These are phyloP conservation scores for Oophaga sylvatica DNA, from an alignment of 2,797 vertebrate genomes.

Conservation along the genomic window DNA sequence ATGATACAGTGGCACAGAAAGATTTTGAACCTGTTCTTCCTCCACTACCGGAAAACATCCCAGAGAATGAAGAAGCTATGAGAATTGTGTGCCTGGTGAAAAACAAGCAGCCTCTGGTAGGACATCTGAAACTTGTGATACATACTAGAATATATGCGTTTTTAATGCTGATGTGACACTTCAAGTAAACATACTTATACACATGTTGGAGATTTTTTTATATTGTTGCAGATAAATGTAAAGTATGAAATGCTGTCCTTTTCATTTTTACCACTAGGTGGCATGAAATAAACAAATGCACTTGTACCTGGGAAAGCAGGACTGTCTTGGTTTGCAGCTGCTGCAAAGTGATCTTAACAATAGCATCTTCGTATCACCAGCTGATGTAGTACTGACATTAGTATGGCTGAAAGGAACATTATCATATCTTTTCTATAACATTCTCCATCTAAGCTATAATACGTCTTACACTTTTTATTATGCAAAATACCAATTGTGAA, in stretches of 20 bases:
- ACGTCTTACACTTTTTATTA: too few species aligned
- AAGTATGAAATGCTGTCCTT: background rate
- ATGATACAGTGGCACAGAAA: slow-evolving; percentile 90
- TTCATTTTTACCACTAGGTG: background rate
- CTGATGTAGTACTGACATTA: too few species aligned
- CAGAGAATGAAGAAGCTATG: slow-evolving; percentile 90
- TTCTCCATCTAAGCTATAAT: too few species aligned
- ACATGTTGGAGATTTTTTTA: background rate
- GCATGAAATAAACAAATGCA: background rate
- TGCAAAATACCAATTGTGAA: too few species aligned
- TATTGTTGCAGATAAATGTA: background rate
- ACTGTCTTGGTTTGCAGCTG: slow-evolving; percentile 1
- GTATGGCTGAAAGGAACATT: background rate
- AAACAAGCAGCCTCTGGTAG: slow-evolving; percentile 96
- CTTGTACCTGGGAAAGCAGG: background rate
- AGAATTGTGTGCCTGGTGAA: slow-evolving; percentile 94
- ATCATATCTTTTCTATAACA: background rate
- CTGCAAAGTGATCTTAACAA: background rate
- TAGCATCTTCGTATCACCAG: background rate
- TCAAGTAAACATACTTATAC: background rate
- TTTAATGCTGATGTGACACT: background rate
- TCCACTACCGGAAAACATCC: slow-evolving; percentile 85
- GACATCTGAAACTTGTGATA: background rate
- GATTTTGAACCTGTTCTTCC: slow-evolving; percentile 90
- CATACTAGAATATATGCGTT: background rate